These are phyloP conservation scores for Andricus quercusramuli DNA, from an alignment of 2,888 invertebrate genomes.

Conservation along the genomic window DNA sequence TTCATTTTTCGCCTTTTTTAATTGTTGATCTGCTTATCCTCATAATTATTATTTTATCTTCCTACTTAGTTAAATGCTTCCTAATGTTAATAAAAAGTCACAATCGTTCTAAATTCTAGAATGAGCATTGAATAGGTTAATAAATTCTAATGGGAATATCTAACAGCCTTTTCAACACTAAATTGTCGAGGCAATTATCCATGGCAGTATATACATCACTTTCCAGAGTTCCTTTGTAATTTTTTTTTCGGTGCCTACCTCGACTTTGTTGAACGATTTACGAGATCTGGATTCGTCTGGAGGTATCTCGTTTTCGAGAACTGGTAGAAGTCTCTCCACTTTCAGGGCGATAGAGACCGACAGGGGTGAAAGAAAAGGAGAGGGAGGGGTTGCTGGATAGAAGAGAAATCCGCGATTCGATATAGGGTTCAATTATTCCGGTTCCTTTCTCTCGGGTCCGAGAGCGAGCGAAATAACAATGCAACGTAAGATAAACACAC, in stretches of 20 bases:
- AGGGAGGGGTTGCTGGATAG: conserved; percentile 49
- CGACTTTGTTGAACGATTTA: conserved; percentile 37
- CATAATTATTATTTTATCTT: too few relatives aligned
- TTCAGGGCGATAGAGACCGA: conserved; percentile 18
- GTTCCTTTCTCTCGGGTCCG: conserved; percentile 60
- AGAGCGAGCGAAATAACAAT: conserved; percentile 68
- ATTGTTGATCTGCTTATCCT: too few relatives aligned
- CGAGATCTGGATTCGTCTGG: conserved; percentile 37
- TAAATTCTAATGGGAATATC: neutral
- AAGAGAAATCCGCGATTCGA: conserved; percentile 63
- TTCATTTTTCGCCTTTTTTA: too few relatives aligned
- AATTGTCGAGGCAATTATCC: conserved; percentile 21
- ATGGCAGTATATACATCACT: conserved; percentile 35
- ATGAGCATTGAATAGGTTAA: neutral
- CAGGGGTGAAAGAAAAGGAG: conserved; percentile 43
- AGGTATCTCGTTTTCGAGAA: conserved; percentile 37
- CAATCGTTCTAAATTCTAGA: too few relatives aligned
- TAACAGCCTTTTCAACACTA: neutral
- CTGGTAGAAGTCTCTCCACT: conserved; percentile 15
- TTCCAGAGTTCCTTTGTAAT: conserved; percentile 13
- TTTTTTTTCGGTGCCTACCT: conserved; percentile 27
- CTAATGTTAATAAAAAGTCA: too few relatives aligned
- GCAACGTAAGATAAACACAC: conserved; percentile 71
- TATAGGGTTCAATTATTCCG: conserved; percentile 70
- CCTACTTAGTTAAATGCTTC: too few relatives aligned